phyloP scores from a whole-genome alignment of 2,888 invertebrate species.

The Notocelia uddmanniana region DNA sequence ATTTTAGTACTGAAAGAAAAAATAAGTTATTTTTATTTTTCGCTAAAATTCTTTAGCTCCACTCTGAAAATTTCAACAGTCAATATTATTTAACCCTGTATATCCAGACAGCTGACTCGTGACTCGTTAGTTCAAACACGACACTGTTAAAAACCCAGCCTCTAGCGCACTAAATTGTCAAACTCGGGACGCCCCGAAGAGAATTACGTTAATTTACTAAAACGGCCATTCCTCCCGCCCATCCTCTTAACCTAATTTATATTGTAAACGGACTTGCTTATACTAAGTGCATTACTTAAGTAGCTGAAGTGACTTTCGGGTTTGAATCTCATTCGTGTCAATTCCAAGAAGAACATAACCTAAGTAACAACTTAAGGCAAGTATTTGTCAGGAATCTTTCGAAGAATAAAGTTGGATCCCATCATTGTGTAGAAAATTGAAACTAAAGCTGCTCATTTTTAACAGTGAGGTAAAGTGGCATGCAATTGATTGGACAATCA shows the following conservation, averaged over 20 bases:
- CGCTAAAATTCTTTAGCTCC: too few species aligned
- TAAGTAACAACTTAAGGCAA: not conserved
- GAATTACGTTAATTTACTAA: constrained; percentile 41
- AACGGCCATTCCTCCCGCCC: constrained; percentile 36
- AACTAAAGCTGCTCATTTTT: constrained; percentile 33
- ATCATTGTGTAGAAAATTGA: constrained; percentile 21
- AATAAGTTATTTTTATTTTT: too few species aligned
- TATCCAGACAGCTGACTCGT: not conserved
- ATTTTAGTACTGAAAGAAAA: too few species aligned
- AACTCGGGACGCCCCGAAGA: constrained; percentile 23
- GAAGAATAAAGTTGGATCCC: constrained; percentile 1
- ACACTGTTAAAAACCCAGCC: not conserved
- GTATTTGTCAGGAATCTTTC: constrained; percentile 22
- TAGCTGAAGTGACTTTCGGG: constrained; percentile 22
- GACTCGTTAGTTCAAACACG: not conserved
- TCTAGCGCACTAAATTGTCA: constrained; percentile 13
- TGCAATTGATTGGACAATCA: constrained; percentile 40
- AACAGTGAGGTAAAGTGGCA: constrained; percentile 31
- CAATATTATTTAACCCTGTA: too few species aligned
- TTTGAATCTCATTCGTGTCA: constrained; percentile 11
- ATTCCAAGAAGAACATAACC: not conserved
- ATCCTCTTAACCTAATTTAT: constrained; percentile 41
- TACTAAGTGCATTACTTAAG: constrained; percentile 39
- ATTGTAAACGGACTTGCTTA: constrained; percentile 34
- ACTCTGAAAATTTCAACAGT: too few species aligned